A percentile compares a stretch with the other conserved stretches of the same genome.
phyloP scores from a whole-genome alignment of 2,797 vertebrate genomes.

The Setipinna tenuifilis region DNA sequence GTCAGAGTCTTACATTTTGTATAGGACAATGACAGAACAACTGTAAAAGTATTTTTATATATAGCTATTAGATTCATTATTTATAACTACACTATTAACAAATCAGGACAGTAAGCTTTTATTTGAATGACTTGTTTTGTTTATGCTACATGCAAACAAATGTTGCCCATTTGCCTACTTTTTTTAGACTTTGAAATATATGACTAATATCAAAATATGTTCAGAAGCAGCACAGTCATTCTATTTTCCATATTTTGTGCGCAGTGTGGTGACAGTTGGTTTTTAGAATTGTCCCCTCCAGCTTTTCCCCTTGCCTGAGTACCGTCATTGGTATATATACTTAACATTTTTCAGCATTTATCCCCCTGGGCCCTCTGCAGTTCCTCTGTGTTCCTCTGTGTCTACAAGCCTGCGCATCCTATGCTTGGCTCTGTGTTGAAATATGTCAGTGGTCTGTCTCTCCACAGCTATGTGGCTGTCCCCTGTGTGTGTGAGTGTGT shows the following conservation, averaged over 20 bases:
- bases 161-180: too few relatives aligned
- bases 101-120: background rate
- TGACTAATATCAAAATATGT: background rate
- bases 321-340: background rate
- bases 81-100: too few relatives aligned
- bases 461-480: constrained; percentile 10
- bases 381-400: constrained; percentile 48
- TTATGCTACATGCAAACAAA: background rate
- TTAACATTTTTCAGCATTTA: background rate
- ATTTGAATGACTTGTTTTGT: background rate
- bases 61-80: too few relatives aligned
- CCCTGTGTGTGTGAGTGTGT: constrained; percentile 48
- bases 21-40: background rate
- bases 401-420: constrained; percentile 40
- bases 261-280: background rate
- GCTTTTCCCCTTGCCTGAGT: background rate
- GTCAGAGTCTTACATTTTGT: background rate
- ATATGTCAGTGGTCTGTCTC: constrained; percentile 47
- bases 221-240: background rate
- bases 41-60: too few relatives aligned
- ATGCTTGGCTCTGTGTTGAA: constrained; percentile 54
- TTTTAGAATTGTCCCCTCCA: background rate
- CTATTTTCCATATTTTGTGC: background rate
- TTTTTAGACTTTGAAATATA: too few relatives aligned
- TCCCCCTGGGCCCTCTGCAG: background rate